These are phyloP conservation scores for Uromys caudimaculatus DNA, from an alignment of 2,797 vertebrate species.

Conservation along the genomic window DNA sequence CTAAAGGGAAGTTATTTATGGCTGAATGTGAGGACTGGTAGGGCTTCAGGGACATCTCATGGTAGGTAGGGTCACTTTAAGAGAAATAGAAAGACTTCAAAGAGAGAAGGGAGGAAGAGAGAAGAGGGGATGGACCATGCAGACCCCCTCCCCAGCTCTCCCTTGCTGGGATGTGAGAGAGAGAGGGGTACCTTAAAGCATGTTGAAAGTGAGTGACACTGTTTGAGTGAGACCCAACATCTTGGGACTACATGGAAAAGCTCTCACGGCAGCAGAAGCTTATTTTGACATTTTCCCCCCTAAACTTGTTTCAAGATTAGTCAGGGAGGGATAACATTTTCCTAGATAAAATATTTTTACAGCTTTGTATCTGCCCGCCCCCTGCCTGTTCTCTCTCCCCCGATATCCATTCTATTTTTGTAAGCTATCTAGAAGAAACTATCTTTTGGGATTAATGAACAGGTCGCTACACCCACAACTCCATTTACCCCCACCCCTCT, in stretches of 20 bases:
- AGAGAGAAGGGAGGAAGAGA: not conserved
- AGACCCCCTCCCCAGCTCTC: not conserved
- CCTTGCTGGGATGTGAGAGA: not conserved
- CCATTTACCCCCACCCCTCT: not conserved
- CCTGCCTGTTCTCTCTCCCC: conserved; percentile 76
- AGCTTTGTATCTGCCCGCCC: conserved; percentile 65
- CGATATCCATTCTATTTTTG: conserved; percentile 75
- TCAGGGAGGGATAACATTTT: conserved; percentile 68
- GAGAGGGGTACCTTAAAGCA: not conserved
- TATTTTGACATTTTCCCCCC: conserved; percentile 10
- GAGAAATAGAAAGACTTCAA: not conserved
- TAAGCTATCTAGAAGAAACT: conserved; percentile 73
- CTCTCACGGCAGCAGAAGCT: conserved; percentile 46
- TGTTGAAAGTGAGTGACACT: not conserved
- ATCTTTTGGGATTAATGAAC: conserved; percentile 73
- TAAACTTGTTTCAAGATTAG: conserved; percentile 75
- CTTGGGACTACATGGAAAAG: conserved; percentile 67
- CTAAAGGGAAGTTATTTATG: not conserved
- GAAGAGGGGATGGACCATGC: not conserved
- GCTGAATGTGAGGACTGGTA: not conserved
- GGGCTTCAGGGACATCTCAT: not conserved
- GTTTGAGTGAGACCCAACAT: not conserved
- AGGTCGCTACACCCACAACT: conserved; percentile 3
- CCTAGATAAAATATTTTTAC: conserved; percentile 78
- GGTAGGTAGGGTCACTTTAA: not conserved